These are phyloP conservation scores for Lucilia cuprina DNA, from an alignment of 1,140 invertebrate genomes.

Conservation along the genomic window DNA sequence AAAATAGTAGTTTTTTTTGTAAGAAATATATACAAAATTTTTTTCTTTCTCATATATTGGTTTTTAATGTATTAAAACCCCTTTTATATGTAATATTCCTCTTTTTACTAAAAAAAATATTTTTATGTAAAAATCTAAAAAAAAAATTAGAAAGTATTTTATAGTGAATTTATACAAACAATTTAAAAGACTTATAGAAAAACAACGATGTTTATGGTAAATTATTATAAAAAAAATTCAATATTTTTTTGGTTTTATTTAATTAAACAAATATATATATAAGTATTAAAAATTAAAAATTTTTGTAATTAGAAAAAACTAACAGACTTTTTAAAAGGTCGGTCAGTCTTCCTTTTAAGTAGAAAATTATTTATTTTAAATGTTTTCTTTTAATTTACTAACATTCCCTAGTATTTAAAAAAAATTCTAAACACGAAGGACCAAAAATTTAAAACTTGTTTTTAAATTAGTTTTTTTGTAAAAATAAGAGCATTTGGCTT, in stretches of 20 bases:
- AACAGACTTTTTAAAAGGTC: too few relatives aligned
- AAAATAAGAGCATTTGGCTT: background rate
- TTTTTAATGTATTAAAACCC: too few relatives aligned
- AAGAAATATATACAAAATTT: constrained; percentile 15
- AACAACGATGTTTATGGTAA: constrained; percentile 17
- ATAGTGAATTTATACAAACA: background rate
- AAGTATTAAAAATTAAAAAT: too few relatives aligned
- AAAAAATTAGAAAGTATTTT: background rate
- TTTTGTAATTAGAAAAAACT: too few relatives aligned
- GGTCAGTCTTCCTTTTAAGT: background rate
- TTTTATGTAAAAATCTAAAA: background rate
- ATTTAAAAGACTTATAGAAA: constrained; percentile 20
- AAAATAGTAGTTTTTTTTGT: constrained; percentile 18
- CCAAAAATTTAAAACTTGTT: background rate
- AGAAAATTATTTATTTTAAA: too few relatives aligned
- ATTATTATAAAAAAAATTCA: background rate
- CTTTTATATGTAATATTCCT: too few relatives aligned
- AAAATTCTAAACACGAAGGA: background rate
- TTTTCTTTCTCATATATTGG: background rate
- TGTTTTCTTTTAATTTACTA: too few relatives aligned
- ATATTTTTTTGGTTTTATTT: background rate
- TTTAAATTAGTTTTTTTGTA: background rate
- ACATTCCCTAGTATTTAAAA: too few relatives aligned
- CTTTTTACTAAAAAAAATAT: background rate
- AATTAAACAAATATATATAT: too few relatives aligned